These are phyloP conservation scores for Melanerpes formicivorus DNA, from an alignment of 2,113 vertebrate species.

Conservation along the genomic window DNA sequence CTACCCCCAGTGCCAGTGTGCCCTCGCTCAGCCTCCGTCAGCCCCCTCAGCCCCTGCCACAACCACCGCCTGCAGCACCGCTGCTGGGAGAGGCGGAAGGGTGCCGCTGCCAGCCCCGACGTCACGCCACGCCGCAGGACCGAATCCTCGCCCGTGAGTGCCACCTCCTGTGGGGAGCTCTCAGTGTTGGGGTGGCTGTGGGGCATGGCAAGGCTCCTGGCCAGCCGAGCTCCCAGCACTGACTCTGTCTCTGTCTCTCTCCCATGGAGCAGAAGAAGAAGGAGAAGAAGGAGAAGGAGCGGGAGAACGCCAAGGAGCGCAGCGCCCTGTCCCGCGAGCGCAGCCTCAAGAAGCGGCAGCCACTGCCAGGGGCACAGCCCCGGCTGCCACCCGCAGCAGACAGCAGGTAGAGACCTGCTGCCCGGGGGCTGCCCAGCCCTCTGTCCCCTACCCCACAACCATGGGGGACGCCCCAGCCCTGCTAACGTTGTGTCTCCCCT, in stretches of 20 bases:
- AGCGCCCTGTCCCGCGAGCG: conserved; percentile 87
- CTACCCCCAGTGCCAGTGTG: conserved; percentile 80
- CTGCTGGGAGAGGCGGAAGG: conserved; percentile 80
- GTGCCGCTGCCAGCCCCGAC: conserved; percentile 83
- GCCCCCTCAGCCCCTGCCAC: conserved; percentile 86
- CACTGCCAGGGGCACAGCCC: conserved; percentile 74
- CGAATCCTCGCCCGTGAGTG: conserved; percentile 85
- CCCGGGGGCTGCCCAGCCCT: too few species aligned
- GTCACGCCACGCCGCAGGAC: conserved; percentile 80
- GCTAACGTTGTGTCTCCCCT: not conserved
- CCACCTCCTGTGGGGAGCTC: rapidly evolving
- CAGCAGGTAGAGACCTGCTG: conserved; percentile 60
- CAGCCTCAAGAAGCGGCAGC: conserved; percentile 90
- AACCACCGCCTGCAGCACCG: conserved; percentile 86
- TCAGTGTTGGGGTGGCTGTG: rapidly evolving
- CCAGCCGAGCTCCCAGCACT: rapidly evolving
- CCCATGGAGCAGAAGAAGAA: conserved; percentile 85
- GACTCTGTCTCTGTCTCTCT: not conserved
- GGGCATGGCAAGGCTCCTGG: rapidly evolving
- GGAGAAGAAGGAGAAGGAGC: conserved; percentile 95
- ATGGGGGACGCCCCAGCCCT: not conserved
- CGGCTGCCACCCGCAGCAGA: conserved; percentile 7
- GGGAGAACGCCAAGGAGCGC: conserved; percentile 94
- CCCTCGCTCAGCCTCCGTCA: conserved; percentile 92
- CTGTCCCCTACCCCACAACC: not conserved